Percentiles rank a stretch among this genome's conserved stretches.
Evolutionary conservation across 2,113 vertebrate genomes (phyloP).

Genomic region (Pedionomus torquatus): DNA sequence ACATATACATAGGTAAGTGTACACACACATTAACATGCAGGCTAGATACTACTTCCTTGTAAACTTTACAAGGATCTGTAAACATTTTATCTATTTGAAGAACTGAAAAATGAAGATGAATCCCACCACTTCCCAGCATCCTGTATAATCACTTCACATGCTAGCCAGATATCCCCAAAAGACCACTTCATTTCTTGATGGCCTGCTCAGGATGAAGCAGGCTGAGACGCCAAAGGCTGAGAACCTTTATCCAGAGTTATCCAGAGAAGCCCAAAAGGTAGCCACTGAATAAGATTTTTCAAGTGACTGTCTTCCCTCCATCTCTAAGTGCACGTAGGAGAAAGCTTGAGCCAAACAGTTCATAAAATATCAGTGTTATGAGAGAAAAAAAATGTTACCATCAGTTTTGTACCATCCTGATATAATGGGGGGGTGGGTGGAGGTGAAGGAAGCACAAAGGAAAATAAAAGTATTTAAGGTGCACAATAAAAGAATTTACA

Average conservation of each 20-base stretch:
- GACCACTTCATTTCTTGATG: background rate
- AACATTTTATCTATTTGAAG: background rate
- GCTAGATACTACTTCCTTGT: background rate
- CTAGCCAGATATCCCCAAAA: background rate
- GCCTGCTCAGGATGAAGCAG: background rate
- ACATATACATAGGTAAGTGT: accelerated
- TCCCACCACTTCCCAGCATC: background rate
- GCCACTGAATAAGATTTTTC: background rate
- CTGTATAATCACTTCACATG: background rate
- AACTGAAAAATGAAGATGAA: background rate
- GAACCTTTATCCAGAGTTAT: background rate
- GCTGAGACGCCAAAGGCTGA: background rate
- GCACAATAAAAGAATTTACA: background rate
- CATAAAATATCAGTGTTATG: background rate
- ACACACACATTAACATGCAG: background rate
- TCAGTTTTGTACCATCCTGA: background rate
- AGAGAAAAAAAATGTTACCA: background rate
- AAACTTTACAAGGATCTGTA: background rate
- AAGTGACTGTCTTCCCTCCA: background rate
- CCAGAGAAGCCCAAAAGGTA: background rate
- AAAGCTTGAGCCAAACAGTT: background rate
- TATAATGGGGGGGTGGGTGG: accelerated
- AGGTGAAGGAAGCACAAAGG: background rate
- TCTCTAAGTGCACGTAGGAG: background rate
- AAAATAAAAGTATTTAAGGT: background rate